Base-by-base conservation (phyloP, 2,888 invertebrate genomes). In the Coelinius sp. region DNA sequence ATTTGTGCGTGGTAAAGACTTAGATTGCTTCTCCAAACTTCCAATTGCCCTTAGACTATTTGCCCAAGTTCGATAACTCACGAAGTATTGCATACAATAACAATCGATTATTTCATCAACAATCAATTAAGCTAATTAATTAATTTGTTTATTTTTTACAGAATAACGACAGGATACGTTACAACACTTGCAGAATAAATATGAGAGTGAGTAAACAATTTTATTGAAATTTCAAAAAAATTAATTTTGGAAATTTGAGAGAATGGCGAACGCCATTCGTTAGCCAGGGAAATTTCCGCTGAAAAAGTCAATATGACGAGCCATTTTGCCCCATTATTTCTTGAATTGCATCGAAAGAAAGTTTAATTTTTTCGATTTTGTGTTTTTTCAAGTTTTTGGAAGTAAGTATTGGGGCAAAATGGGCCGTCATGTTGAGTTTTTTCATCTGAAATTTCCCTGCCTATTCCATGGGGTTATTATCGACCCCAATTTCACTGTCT, bases 1-100 rank as follows among this genome's bases (percentile, higher is more conserved):
- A 59, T 59, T 59, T n/a, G 31, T 59, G 59, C 59, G 59, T 59
- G 59, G 68, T 44, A 38, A 38, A 68, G 53, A 56, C 59, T 53
- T 68, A 68, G 53, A 68, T 68, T 68, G 68, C 68, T 59, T 59
- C 24, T 14, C n/a, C 56, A 68, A 68, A 68, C 68, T 68, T 68
- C 35, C 59, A 35, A 53, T 59, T 59, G 59, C 59, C 56, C 31
- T 59, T 35, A 35, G 59, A 59, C 31, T 59, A 59, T 59, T 59
- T 59, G 59, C 20, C 35, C 31, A 59, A 59, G 17, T 59, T 56
- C 27, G 56, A 31, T 56, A 31, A 31, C 56, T 31, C 27, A 4
- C 17, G 31, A 56, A 27, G n/a, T 56, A 56, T 56, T 17, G 52
- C 25, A 52, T 10, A 52, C 52, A 52, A 52, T 22, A n/a, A 7